phyloP scores from a whole-genome alignment of 1,140 invertebrate genomes.

The Agrypnia vestita region DNA sequence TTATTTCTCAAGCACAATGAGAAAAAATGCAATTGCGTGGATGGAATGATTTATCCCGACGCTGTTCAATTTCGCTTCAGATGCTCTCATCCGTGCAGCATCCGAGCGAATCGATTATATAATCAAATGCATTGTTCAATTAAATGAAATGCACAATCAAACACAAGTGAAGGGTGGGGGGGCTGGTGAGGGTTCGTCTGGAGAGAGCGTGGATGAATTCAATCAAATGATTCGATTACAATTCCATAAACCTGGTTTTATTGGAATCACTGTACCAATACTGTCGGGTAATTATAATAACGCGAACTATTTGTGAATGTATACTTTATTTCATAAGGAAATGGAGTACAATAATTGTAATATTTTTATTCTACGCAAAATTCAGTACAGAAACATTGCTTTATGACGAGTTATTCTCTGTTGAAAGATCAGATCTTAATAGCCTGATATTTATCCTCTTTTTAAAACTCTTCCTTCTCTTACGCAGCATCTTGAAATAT shows the following conservation, averaged over 20 bases:
- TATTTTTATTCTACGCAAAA: too few species aligned
- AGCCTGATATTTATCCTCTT: too few species aligned
- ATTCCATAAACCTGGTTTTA: constrained; percentile 12
- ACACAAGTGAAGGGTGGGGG: constrained; percentile 8
- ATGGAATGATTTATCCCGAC: not conserved
- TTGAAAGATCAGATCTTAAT: too few species aligned
- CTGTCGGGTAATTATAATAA: not conserved
- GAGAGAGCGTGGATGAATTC: constrained; percentile 23
- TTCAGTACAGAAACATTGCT: too few species aligned
- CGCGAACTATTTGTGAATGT: too few species aligned
- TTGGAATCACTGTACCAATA: not conserved
- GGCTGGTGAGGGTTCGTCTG: not conserved
- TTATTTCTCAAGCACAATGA: too few species aligned
- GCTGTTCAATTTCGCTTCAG: not conserved
- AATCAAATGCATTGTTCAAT: constrained; percentile 41
- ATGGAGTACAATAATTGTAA: too few species aligned
- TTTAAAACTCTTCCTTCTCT: too few species aligned
- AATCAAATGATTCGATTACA: constrained; percentile 36
- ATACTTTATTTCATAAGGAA: too few species aligned
- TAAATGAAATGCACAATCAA: constrained; percentile 39
- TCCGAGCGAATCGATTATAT: constrained; percentile 11
- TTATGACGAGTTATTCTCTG: too few species aligned
- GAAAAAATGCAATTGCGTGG: too few species aligned
- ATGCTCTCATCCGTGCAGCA: not conserved
- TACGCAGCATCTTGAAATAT: too few species aligned